Conservation (phyloP, 1,140 invertebrate species). For the Hyles euphorbiae region DNA sequence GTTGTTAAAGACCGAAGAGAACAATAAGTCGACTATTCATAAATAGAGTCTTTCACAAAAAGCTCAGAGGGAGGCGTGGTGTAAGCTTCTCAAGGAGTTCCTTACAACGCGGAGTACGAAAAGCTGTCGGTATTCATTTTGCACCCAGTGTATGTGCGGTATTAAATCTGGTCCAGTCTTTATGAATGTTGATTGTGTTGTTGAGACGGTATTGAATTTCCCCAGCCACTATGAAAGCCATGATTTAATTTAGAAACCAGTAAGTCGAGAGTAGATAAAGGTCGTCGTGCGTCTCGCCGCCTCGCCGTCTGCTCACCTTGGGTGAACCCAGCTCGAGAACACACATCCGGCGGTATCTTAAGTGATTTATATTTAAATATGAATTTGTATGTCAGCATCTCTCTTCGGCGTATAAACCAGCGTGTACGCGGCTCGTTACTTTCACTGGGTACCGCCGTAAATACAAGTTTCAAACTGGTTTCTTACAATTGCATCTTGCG, state of each 20-base stretch:
- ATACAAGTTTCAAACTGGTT: slow-evolving; percentile 8
- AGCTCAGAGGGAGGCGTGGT: background rate
- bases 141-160: background rate
- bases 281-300: slow-evolving; percentile 51
- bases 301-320: slow-evolving; percentile 67
- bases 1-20: no score
- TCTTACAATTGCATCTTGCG: slow-evolving; percentile 14
- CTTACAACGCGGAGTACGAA: no score
- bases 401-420: slow-evolving; percentile 24
- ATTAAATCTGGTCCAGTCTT: background rate
- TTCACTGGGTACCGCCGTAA: slow-evolving; percentile 31
- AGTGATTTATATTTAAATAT: slow-evolving; percentile 43
- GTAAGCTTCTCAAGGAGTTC: background rate
- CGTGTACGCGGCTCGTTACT: slow-evolving; percentile 37
- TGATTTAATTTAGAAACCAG: slow-evolving; percentile 63
- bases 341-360: slow-evolving; percentile 38
- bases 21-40: no score
- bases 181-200: slow-evolving; percentile 12
- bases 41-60: background rate
- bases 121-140: no score
- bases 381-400: slow-evolving; percentile 36
- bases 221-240: slow-evolving; percentile 42
- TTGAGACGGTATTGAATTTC: slow-evolving; percentile 59
- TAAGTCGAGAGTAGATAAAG: slow-evolving; percentile 51
- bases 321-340: slow-evolving; percentile 33